Conservation (phyloP, 1,140 invertebrate species). For the Vollenhovia emeryi region DNA sequence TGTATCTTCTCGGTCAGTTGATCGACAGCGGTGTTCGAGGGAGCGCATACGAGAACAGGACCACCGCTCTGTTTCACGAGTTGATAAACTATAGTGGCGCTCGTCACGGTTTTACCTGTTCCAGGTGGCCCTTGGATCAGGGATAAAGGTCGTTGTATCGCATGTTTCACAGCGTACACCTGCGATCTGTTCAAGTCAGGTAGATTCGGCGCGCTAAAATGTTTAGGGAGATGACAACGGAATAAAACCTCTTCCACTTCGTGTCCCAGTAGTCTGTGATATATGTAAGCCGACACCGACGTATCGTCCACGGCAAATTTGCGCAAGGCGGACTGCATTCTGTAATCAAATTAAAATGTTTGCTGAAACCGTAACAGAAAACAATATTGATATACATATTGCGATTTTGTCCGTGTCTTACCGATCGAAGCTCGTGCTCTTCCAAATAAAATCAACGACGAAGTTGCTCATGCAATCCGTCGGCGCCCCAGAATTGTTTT, state of each 20-base stretch:
- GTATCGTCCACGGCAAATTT: constrained; percentile 98
- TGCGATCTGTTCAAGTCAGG: constrained; percentile 99
- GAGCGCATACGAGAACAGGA: constrained; percentile 98
- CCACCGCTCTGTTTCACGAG: constrained; percentile 97
- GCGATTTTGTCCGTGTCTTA: constrained; percentile 79
- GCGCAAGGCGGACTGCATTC: constrained; percentile 97
- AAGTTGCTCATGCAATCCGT: constrained; percentile 97
- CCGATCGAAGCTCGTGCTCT: constrained; percentile 99
- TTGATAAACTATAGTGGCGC: constrained; percentile 99
- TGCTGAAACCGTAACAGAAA: neutral
- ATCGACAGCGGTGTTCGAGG: constrained; percentile 99
- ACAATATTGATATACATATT: neutral
- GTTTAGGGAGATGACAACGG: constrained; percentile 95
- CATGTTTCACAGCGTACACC: constrained; percentile 99
- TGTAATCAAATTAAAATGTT: constrained; percentile 79
- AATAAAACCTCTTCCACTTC: constrained; percentile 98
- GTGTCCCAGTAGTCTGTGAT: constrained; percentile 98
- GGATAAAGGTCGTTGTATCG: constrained; percentile 97
- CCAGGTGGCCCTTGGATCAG: constrained; percentile 98
- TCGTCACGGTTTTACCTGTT: constrained; percentile 99
- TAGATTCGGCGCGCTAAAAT: constrained; percentile 98
- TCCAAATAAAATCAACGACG: constrained; percentile 99
- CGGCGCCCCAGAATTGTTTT: constrained; percentile 95
- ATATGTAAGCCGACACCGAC: constrained; percentile 99
- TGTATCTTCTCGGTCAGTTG: constrained; percentile 99